Conservation (phyloP, 2,888 invertebrate genomes). For the Luperina nickerlii region DNA sequence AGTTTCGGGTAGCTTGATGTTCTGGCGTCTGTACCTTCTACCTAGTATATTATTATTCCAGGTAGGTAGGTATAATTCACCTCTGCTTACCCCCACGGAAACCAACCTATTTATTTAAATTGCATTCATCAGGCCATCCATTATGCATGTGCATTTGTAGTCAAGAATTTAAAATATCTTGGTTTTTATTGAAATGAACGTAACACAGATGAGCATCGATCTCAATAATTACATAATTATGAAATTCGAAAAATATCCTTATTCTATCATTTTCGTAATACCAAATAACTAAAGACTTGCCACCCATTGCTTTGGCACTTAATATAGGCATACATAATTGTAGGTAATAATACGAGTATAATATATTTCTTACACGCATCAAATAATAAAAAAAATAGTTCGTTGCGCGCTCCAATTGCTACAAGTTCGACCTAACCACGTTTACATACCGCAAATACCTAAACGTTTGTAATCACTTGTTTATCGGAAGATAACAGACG, state of each 20-base stretch:
- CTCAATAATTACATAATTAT: not conserved
- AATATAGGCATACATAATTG: not conserved
- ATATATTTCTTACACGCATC: not conserved
- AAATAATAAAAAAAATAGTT: not conserved
- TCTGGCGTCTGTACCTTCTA: too few relatives aligned
- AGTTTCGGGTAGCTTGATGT: too few relatives aligned
- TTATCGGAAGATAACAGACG: constrained; percentile 69
- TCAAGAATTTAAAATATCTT: constrained; percentile 19
- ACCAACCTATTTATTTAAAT: constrained; percentile 12
- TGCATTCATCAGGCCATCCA: not conserved
- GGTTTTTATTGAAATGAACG: constrained; percentile 12
- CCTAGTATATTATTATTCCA: too few relatives aligned
- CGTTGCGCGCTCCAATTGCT: constrained; percentile 36
- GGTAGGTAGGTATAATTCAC: not conserved
- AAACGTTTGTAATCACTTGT: constrained; percentile 60
- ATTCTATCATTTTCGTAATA: not conserved
- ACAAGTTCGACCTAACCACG: constrained; percentile 15
- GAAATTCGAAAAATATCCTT: not conserved
- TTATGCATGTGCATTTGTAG: constrained; percentile 38
- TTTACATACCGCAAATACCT: constrained; percentile 44
- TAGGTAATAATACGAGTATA: not conserved
- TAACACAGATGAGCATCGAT: constrained; percentile 3
- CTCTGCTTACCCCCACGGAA: not conserved
- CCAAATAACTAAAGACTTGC: not conserved
- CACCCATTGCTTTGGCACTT: not conserved